phyloP scores from a whole-genome alignment of 2,797 vertebrate genomes.

The Gouania willdenowi region DNA sequence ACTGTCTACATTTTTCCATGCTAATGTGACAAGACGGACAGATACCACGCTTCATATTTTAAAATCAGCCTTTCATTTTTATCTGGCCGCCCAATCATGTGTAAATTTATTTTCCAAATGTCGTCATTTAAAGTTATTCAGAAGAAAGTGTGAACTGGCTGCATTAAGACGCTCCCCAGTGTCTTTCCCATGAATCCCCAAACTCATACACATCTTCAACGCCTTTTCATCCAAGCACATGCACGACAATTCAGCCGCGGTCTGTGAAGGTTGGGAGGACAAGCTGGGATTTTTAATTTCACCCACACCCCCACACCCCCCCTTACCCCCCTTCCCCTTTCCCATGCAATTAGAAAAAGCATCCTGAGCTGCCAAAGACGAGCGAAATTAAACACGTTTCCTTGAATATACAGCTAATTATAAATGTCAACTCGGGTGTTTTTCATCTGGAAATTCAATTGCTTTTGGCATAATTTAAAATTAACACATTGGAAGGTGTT shows the following conservation, averaged over 20 bases:
- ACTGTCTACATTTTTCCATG: constrained; percentile 13
- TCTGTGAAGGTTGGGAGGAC: constrained; percentile 56
- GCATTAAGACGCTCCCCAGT: constrained; percentile 4
- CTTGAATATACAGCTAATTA: constrained; percentile 66
- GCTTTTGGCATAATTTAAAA: constrained; percentile 35
- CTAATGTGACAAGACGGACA: too few relatives aligned
- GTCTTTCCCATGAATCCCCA: constrained; percentile 6
- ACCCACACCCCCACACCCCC: constrained; percentile 25
- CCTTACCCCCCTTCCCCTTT: constrained; percentile 17
- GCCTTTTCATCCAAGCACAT: constrained; percentile 40
- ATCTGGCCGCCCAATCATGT: too few relatives aligned
- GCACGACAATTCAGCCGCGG: constrained; percentile 34
- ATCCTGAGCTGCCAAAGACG: constrained; percentile 54
- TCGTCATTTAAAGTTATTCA: too few relatives aligned
- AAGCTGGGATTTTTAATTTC: constrained; percentile 71
- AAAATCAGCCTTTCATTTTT: too few relatives aligned
- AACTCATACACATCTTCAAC: constrained; percentile 20
- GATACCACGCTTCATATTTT: too few relatives aligned
- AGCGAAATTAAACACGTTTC: constrained; percentile 62
- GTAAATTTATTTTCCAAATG: too few relatives aligned
- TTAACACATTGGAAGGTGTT: constrained; percentile 21
- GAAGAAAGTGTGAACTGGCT: constrained; percentile 19
- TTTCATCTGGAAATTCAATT: constrained; percentile 45
- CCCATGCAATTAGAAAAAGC: constrained; percentile 62
- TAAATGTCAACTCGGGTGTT: constrained; percentile 55